Conservation (phyloP, 35 echinoderm and acorn worm genomes). For the Acanthaster planci region DNA sequence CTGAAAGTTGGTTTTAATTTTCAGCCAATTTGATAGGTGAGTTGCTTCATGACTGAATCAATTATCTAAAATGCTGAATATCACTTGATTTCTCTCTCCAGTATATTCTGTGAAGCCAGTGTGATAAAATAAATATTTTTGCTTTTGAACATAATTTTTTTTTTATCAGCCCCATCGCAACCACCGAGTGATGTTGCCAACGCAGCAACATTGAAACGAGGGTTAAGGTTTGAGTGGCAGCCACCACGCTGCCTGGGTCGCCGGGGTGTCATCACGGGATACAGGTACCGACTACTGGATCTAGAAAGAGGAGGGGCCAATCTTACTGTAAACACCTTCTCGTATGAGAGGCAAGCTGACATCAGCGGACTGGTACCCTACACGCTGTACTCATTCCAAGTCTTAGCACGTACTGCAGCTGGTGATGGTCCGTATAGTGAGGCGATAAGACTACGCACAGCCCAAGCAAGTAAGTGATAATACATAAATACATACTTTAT, state of each 20-base stretch:
- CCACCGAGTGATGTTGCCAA: not conserved
- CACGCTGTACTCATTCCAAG: conserved; percentile 16
- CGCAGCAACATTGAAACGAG: not conserved
- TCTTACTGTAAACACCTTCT: not conserved
- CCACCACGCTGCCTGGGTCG: not conserved
- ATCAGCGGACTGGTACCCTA: not conserved
- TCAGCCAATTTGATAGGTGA: too few relatives aligned
- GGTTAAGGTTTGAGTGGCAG: not conserved
- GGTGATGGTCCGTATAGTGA: conserved; percentile 4
- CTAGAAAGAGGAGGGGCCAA: not conserved
- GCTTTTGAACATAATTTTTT: not conserved
- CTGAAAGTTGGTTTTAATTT: too few relatives aligned
- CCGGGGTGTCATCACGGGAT: not conserved
- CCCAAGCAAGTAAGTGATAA: not conserved
- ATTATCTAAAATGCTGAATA: not conserved
- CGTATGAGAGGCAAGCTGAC: not conserved
- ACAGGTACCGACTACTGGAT: not conserved
- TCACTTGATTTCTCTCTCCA: not conserved
- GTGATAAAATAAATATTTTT: not conserved
- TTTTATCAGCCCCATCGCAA: not conserved
- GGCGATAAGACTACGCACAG: not conserved
- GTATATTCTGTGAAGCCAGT: too few relatives aligned
- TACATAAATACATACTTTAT: too few relatives aligned
- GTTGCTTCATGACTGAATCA: too few relatives aligned
- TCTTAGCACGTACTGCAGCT: not conserved